Conservation (phyloP, 2,888 invertebrate species). For the Acronicta aceris region DNA sequence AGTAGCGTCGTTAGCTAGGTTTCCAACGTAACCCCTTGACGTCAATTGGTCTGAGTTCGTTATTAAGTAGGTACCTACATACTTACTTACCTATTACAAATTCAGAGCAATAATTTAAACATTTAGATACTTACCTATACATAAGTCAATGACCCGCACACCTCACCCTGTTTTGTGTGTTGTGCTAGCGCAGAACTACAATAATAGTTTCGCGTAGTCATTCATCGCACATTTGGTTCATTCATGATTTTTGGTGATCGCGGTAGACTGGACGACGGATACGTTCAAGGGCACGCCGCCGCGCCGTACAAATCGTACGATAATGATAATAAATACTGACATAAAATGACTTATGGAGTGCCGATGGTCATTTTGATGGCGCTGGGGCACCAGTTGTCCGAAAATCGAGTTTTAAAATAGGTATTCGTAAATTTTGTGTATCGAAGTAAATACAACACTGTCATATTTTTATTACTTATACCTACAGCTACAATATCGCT, state of each 20-base stretch:
- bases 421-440: no score
- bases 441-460: no score
- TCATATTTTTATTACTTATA: no score
- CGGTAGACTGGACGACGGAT: conserved; percentile 60
- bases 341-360: not conserved
- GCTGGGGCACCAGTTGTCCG: no score
- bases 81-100: no score
- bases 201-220: conserved; percentile 44
- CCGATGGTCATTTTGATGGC: no score
- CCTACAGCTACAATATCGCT: no score
- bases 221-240: conserved; percentile 57
- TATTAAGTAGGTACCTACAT: no score
- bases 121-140: not conserved
- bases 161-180: conserved; percentile 65
- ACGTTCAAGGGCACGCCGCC: conserved; percentile 75
- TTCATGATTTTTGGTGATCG: conserved; percentile 60
- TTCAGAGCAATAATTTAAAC: not conserved
- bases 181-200: conserved; percentile 53
- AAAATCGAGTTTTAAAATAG: no score
- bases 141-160: conserved; percentile 64
- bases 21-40: no score
- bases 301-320: conserved; percentile 53
- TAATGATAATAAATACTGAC: not conserved
- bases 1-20: no score
- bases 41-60: not conserved